A percentile compares a stretch with the other conserved stretches of the same genome.
phyloP scores from a whole-genome alignment of 2,113 vertebrate genomes.

The Dipodomys ordii region DNA sequence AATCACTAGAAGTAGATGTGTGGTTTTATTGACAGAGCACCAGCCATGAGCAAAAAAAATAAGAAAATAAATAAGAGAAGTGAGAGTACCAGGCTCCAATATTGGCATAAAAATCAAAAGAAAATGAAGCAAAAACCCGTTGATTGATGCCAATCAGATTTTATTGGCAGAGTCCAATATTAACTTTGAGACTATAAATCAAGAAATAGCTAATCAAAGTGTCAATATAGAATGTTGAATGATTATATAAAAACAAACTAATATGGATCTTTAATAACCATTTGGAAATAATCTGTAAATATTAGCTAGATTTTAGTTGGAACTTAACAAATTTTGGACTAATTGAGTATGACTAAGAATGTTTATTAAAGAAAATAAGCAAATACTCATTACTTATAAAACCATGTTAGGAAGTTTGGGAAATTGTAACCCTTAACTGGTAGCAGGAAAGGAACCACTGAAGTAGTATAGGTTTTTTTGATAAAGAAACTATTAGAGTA shows the following conservation, averaged over 20 bases:
- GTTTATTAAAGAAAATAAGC: not conserved
- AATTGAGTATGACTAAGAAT: not conserved
- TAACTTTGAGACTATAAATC: not conserved
- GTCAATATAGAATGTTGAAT: not conserved
- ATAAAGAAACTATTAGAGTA: not conserved
- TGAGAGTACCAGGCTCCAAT: too few species aligned
- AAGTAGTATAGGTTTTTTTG: too few species aligned
- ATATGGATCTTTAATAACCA: not conserved
- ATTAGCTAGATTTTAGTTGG: not conserved
- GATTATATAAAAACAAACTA: conserved; percentile 22
- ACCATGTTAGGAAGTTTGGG: not conserved
- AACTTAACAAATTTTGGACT: conserved; percentile 12
- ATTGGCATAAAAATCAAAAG: too few species aligned
- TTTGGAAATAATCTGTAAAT: conserved; percentile 31
- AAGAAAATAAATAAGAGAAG: too few species aligned
- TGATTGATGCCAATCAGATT: not conserved
- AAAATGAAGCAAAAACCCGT: not conserved
- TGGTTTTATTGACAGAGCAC: too few species aligned
- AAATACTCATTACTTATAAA: not conserved
- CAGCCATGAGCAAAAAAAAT: too few species aligned
- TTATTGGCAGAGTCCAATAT: not conserved
- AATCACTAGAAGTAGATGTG: too few species aligned
- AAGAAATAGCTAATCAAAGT: not conserved
- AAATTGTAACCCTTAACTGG: not conserved
- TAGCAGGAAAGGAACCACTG: not conserved